Percentiles rank a stretch among this genome's conserved stretches.
These are phyloP conservation scores for Metopia argyrocephala DNA, from an alignment of 2,888 invertebrate species.

Conservation along the genomic window DNA sequence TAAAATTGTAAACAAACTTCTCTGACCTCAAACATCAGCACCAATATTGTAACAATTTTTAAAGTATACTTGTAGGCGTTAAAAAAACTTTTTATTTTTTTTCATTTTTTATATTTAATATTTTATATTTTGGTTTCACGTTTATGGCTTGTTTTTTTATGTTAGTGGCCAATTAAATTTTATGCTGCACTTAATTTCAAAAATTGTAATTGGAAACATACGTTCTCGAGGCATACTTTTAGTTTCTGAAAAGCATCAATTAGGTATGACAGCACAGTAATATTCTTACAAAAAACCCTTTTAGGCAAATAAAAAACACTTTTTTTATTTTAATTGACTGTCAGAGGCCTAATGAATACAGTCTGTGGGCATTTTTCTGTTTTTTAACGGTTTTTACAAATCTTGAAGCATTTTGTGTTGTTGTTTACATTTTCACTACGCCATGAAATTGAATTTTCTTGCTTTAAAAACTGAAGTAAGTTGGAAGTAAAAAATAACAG, in stretches of 20 bases:
- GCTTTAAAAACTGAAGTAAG: no score
- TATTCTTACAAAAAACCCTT: not conserved
- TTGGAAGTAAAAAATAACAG: no score
- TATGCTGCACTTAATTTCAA: conserved; percentile 59
- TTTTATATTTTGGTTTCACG: not conserved
- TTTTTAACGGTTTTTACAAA: no score
- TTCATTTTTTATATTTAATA: not conserved
- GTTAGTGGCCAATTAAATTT: conserved; percentile 60
- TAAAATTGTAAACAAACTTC: not conserved
- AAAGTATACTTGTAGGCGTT: not conserved
- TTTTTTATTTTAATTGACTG: no score
- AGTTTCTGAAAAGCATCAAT: not conserved
- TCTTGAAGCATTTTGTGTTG: no score
- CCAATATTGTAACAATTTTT: conserved; percentile 4
- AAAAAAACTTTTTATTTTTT: no score
- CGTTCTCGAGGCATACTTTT: conserved; percentile 29
- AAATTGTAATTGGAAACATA: conserved; percentile 55
- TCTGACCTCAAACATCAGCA: not conserved
- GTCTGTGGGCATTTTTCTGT: no score
- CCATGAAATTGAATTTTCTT: no score
- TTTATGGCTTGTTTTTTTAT: not conserved
- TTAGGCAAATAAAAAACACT: conserved; percentile 5
- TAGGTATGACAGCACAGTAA: no score
- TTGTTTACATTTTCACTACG: no score
- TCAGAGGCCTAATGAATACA: not conserved